Percentiles rank a stretch among this genome's conserved stretches.
Evolutionary conservation across 2,888 invertebrate species (phyloP).

Genomic region (Hemistola chrysoprasaria): DNA sequence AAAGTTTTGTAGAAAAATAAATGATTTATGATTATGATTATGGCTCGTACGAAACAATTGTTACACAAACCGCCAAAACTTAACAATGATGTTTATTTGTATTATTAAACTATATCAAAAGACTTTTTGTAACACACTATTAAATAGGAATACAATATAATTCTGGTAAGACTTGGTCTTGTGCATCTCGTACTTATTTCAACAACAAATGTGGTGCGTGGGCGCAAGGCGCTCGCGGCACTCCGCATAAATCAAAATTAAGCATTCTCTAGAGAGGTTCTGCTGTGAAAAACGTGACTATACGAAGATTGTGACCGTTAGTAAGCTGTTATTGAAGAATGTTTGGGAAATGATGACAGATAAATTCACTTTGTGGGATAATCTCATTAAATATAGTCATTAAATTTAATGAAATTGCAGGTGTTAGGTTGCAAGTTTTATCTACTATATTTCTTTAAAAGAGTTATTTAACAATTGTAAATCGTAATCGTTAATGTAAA

Average conservation of each 20-base stretch:
- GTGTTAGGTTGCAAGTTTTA: too few relatives aligned
- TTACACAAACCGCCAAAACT: not conserved
- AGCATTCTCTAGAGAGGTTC: conserved; percentile 38
- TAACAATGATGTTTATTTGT: conserved; percentile 3
- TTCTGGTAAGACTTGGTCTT: conserved; percentile 7
- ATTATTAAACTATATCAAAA: not conserved
- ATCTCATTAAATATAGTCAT: too few relatives aligned
- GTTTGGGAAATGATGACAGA: too few relatives aligned
- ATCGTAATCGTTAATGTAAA: too few relatives aligned
- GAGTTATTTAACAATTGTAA: too few relatives aligned
- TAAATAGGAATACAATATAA: conserved; percentile 15
- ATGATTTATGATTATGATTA: too few relatives aligned
- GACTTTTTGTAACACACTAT: conserved; percentile 10
- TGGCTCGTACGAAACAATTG: too few relatives aligned
- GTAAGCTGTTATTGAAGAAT: not conserved
- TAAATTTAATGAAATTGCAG: too few relatives aligned
- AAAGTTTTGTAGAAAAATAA: too few relatives aligned
- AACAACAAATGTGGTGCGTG: conserved; percentile 42
- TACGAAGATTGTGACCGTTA: not conserved
- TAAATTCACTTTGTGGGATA: too few relatives aligned
- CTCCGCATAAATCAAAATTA: conserved; percentile 66
- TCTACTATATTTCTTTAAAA: too few relatives aligned
- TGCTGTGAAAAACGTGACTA: conserved; percentile 28
- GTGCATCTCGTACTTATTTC: conserved; percentile 15
- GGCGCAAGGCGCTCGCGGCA: conserved; percentile 46